Conservation (phyloP, 2,113 vertebrate genomes). For the Oreochromis niloticus region DNA sequence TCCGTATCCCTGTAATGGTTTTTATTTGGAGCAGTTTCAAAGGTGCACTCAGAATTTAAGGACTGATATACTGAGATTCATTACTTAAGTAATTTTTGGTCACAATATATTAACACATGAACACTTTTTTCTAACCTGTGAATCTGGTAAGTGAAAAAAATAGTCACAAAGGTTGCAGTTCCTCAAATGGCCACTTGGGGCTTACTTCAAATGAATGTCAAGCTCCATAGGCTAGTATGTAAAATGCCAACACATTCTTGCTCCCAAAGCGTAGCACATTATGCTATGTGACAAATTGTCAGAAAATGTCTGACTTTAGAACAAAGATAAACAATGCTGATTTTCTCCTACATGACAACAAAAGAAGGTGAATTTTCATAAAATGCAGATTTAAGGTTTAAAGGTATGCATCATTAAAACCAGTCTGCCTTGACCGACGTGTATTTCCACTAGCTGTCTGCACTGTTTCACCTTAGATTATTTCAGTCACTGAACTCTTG, state of each 20-base stretch:
- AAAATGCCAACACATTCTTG: not conserved
- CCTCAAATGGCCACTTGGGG: not conserved
- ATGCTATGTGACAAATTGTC: not conserved
- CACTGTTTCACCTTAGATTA: not conserved
- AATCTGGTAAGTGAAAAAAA: not conserved
- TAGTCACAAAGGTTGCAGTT: not conserved
- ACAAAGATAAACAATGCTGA: not conserved
- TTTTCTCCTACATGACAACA: not conserved
- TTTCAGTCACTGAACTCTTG: not conserved
- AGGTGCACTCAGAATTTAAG: not conserved
- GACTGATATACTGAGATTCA: not conserved
- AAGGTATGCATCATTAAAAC: not conserved
- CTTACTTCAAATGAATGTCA: not conserved
- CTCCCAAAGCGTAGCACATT: not conserved
- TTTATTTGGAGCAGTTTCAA: not conserved
- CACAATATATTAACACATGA: not conserved
- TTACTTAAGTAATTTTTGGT: not conserved
- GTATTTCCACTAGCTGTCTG: not conserved
- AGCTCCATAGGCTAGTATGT: fast-evolving
- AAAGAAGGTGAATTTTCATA: not conserved
- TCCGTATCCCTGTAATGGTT: not conserved
- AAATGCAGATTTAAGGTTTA: not conserved
- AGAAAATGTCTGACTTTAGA: not conserved
- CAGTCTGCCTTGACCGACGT: not conserved
- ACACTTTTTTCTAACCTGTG: not conserved